phyloP scores from a whole-genome alignment of 2,113 vertebrate species.

The Gymnorhina tibicen region DNA sequence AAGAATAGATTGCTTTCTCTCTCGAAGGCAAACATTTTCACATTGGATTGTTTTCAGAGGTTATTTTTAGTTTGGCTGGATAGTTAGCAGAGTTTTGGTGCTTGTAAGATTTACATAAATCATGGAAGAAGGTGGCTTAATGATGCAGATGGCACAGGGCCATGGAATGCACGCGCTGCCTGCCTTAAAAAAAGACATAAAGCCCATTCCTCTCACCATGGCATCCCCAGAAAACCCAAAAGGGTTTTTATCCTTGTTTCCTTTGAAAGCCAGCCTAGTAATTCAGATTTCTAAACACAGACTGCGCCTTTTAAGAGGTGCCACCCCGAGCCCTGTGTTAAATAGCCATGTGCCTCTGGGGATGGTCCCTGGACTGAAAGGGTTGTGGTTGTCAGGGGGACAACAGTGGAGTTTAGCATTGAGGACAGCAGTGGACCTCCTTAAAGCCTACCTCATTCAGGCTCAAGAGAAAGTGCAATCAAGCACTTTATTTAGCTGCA shows the following conservation, averaged over 20 bases:
- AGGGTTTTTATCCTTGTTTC: neutral
- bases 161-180: neutral
- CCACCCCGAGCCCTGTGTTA: neutral
- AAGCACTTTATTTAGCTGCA: neutral
- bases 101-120: neutral
- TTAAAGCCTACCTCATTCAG: neutral
- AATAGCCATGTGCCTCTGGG: neutral
- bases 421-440: neutral
- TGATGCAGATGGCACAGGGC: neutral
- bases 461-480: neutral
- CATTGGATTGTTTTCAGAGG: neutral
- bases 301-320: neutral
- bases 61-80: slow-evolving; percentile 28
- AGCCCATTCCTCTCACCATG: neutral
- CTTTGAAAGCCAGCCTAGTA: neutral
- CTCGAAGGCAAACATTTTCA: neutral
- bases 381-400: neutral
- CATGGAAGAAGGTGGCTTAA: neutral
- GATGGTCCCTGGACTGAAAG: neutral
- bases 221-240: neutral
- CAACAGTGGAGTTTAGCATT: neutral
- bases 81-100: neutral
- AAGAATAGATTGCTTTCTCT: neutral
- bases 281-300: neutral
- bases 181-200: neutral